These are phyloP conservation scores for Clytia hemisphaerica DNA, from an alignment of 30 jellyfish, hydroid and myxozoan species.

Conservation along the genomic window DNA sequence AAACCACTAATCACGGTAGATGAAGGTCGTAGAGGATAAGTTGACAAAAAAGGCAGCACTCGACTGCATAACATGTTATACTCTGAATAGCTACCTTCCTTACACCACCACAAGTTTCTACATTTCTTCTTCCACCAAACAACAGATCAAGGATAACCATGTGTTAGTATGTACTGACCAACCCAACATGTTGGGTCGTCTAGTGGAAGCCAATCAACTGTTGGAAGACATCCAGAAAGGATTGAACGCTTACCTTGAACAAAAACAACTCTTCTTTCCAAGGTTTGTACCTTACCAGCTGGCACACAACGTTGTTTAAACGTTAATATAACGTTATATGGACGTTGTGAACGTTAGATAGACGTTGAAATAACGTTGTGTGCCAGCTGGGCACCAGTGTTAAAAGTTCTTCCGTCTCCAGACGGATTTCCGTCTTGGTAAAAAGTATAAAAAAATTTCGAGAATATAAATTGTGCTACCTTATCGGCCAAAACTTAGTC, in stretches of 20 bases:
- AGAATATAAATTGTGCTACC: no score
- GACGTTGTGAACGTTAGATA: no score
- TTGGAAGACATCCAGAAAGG: conserved; percentile 93
- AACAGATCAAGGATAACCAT: conserved; percentile 73
- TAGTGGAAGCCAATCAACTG: conserved; percentile 77
- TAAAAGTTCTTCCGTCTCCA: no score
- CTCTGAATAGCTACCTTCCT: background rate
- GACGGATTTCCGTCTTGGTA: background rate
- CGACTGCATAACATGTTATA: background rate
- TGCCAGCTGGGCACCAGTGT: no score
- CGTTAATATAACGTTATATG: no score
- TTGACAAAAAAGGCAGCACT: no score
- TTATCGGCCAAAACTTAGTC: no score
- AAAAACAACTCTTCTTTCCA: conserved; percentile 86
- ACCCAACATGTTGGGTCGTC: conserved; percentile 83
- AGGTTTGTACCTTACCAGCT: conserved; percentile 52
- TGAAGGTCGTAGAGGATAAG: no score
- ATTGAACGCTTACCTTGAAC: conserved; percentile 85
- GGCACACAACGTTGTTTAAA: no score
- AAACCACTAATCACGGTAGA: no score
- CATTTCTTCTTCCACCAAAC: background rate
- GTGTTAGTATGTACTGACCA: conserved; percentile 85
- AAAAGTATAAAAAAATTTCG: no score
- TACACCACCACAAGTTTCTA: background rate
- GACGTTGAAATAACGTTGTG: no score